phyloP scores from a whole-genome alignment of 2,888 invertebrate species.

The Biston betularia region DNA sequence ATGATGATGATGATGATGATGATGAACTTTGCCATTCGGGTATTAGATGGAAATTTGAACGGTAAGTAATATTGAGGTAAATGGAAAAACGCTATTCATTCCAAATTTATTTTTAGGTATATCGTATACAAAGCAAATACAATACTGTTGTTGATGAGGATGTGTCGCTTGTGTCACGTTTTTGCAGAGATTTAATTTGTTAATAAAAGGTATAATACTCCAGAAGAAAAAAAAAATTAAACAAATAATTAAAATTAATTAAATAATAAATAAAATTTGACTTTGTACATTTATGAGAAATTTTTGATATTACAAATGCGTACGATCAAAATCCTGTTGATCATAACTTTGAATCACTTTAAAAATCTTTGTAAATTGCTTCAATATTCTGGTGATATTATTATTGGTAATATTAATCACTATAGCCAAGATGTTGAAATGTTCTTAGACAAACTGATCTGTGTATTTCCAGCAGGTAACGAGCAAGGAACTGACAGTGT shows the following conservation, averaged over 20 bases:
- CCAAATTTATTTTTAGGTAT: not conserved
- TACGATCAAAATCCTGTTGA: not conserved
- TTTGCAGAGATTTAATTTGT: not conserved
- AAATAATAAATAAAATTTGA: too few relatives aligned
- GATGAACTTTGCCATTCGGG: conserved; percentile 43
- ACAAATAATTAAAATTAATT: too few relatives aligned
- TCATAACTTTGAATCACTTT: not conserved
- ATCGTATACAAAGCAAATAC: not conserved
- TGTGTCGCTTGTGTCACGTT: not conserved
- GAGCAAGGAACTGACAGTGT: conserved; percentile 51
- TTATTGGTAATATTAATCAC: not conserved
- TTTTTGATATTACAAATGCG: too few relatives aligned
- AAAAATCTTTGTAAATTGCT: too few relatives aligned
- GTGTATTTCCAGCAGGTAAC: conserved; percentile 39
- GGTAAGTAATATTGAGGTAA: conserved; percentile 20
- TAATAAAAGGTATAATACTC: too few relatives aligned
- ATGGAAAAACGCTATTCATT: conserved; percentile 14
- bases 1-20: too few relatives aligned
- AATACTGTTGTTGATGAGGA: not conserved
- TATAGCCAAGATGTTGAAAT: not conserved
- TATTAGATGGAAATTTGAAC: conserved; percentile 45
- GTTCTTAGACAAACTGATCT: not conserved
- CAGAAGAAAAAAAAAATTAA: too few relatives aligned
- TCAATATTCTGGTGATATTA: too few relatives aligned
- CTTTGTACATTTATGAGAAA: too few relatives aligned